phyloP scores from a whole-genome alignment of 2,888 invertebrate species.

The Caenorhabditis sinica region DNA sequence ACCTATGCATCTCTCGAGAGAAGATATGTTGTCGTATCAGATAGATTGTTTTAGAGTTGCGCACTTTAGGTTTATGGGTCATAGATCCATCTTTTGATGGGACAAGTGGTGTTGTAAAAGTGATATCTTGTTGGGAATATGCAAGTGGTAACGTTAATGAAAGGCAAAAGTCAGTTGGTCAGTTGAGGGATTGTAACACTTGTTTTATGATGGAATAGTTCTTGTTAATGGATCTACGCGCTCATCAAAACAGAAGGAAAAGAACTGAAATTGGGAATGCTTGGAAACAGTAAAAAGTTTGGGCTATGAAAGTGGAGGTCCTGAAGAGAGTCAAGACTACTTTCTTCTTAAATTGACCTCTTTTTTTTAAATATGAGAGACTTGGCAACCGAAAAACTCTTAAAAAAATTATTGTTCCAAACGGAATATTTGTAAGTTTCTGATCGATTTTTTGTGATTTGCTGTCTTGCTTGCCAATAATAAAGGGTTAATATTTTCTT shows the following conservation, averaged over 20 bases:
- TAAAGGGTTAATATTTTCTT: no score
- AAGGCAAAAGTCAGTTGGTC: background rate
- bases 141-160: constrained; percentile 13
- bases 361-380: no score
- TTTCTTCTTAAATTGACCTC: no score
- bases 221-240: background rate
- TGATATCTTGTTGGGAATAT: constrained; percentile 3
- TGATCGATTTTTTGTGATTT: background rate
- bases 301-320: no score
- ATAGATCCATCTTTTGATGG: constrained; percentile 15
- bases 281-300: background rate
- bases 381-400: background rate
- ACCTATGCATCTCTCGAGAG: background rate
- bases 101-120: constrained; percentile 19
- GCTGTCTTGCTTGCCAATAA: no score
- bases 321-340: no score
- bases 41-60: background rate
- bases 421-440: background rate
- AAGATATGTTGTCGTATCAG: background rate
- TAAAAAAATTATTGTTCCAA: background rate
- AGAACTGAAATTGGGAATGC: no score
- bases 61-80: constrained; percentile 41
- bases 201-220: background rate
- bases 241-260: background rate
- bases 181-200: background rate